Evolutionary conservation across 92 coral and sea anemone species (phyloP).

Genomic region (Epizoanthus illoricatus): DNA sequence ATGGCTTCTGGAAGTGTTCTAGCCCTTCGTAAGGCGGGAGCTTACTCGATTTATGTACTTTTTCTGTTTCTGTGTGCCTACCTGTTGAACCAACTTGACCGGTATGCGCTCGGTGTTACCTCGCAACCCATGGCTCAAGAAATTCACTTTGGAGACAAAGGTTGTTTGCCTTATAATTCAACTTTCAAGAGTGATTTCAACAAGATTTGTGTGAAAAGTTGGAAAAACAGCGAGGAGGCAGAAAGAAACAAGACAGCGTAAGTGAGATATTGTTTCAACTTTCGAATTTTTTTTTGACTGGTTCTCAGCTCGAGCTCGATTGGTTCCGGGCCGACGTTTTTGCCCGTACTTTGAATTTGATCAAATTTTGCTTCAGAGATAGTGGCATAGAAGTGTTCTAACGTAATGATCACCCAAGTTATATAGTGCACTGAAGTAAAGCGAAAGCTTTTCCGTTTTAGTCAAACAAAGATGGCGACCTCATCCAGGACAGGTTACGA

Average conservation of each 20-base stretch:
- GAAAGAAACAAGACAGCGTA: slow-evolving; percentile 86
- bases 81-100: slow-evolving; percentile 87
- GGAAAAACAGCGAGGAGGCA: slow-evolving; percentile 51
- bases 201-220: slow-evolving; percentile 80
- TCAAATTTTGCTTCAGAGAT: too few species aligned
- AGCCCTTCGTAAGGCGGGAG: slow-evolving; percentile 71
- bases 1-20: slow-evolving; percentile 70
- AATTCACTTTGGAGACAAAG: slow-evolving; percentile 93
- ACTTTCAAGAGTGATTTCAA: slow-evolving; percentile 55
- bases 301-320: background rate
- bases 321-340: too few species aligned
- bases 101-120: slow-evolving; percentile 87
- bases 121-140: slow-evolving; percentile 97
- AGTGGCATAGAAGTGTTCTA: too few species aligned
- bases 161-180: slow-evolving; percentile 78
- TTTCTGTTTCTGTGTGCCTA: slow-evolving; percentile 74
- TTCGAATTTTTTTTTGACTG: background rate
- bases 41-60: slow-evolving; percentile 82
- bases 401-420: too few species aligned
- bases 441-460: too few species aligned
- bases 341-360: too few species aligned
- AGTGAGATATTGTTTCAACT: slow-evolving; percentile 4
- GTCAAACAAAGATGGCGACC: too few species aligned
- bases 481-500: too few species aligned
- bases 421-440: too few species aligned